Evolutionary conservation across 1,140 invertebrate species (phyloP).

Genomic region (Cydia splendana): DNA sequence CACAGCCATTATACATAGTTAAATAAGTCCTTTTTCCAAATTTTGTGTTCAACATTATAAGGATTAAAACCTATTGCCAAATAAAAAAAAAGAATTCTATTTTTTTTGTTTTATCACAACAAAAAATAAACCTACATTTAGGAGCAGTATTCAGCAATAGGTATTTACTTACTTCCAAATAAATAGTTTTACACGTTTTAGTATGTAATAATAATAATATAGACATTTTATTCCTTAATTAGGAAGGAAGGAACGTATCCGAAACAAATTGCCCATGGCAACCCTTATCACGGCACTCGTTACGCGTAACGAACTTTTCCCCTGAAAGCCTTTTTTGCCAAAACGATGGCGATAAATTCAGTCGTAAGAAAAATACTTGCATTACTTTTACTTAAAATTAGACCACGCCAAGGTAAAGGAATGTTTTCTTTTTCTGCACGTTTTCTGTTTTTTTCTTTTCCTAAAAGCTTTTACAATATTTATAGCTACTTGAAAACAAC

Average conservation of each 20-base stretch:
- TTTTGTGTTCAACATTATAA: too few relatives aligned
- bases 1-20: too few relatives aligned
- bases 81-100: too few relatives aligned
- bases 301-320: slow-evolving; percentile 28
- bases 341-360: slow-evolving; percentile 29
- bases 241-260: slow-evolving; percentile 7
- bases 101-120: too few relatives aligned
- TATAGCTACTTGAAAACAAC: neutral
- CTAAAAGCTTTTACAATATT: neutral
- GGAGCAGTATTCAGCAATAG: too few relatives aligned
- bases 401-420: slow-evolving; percentile 1
- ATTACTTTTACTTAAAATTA: slow-evolving; percentile 13
- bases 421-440: neutral
- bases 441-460: neutral
- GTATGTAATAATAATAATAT: neutral
- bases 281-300: slow-evolving; percentile 31
- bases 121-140: too few relatives aligned
- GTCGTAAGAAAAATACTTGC: slow-evolving; percentile 10
- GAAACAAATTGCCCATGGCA: slow-evolving; percentile 32
- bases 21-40: too few relatives aligned
- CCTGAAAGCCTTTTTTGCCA: slow-evolving; percentile 20
- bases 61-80: too few relatives aligned
- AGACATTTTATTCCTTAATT: slow-evolving; percentile 24
- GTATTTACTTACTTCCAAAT: neutral
- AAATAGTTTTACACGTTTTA: neutral